These are phyloP conservation scores for Elysia chlorotica DNA, from an alignment of 1,140 invertebrate species.

Conservation along the genomic window DNA sequence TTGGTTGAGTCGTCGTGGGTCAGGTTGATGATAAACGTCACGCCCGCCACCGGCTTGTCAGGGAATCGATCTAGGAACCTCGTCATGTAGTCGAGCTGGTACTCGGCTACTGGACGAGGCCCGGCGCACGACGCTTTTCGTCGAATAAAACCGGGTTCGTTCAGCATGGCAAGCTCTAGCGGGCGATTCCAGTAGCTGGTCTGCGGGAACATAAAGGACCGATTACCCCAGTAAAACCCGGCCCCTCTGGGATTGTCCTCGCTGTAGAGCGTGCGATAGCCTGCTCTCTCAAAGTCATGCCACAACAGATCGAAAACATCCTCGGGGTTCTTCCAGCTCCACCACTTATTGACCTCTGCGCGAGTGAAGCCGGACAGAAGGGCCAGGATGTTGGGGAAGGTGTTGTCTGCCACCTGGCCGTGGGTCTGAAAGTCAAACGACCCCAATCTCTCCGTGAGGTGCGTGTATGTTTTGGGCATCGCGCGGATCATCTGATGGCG, in stretches of 20 bases:
- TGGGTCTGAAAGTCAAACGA: not conserved
- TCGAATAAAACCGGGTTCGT: not conserved
- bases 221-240: not conserved
- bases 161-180: not conserved
- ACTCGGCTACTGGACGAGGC: not conserved
- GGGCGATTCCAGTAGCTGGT: not conserved
- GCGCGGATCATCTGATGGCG: not conserved
- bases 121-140: not conserved
- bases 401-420: not conserved
- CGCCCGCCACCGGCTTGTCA: not conserved
- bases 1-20: not conserved
- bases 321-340: not conserved
- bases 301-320: not conserved
- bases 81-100: not conserved
- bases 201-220: not conserved
- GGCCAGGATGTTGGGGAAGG: not conserved
- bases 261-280: not conserved
- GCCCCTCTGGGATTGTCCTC: not conserved
- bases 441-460: not conserved
- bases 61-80: not conserved
- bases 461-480: not conserved
- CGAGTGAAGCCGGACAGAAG: not conserved
- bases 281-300: not conserved
- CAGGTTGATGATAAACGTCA: not conserved
- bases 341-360: not conserved